Evolutionary conservation across 2,113 vertebrate genomes (phyloP), one percentile per base, ranked within the genome.

Genomic region (Dipodomys spectabilis): DNA sequence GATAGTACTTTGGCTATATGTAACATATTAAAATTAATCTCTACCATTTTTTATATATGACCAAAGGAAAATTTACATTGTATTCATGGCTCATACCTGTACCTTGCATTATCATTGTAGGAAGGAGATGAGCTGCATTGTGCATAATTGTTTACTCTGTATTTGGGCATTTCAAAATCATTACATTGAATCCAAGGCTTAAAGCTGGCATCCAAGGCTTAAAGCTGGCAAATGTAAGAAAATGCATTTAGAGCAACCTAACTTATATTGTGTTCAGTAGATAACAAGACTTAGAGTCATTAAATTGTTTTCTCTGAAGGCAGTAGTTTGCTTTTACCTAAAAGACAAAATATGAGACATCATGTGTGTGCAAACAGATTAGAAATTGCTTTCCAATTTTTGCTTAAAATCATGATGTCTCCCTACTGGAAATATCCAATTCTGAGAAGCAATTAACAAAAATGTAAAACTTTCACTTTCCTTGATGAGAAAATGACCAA

Each of bases 1-100:
- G 45, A 65, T 44, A 74, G 25, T 28, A 45, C 44, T 89, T 95
- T 82, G 15, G 8, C 39, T 49, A 25, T 27, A 64, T 9, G 28
- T 83, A 69, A 67, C 77, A 16, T n/a, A 60, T 78, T 89, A 68
- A n/a, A 80, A 19, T 89, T 62, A 45, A 89, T 64, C 57, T 86
- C 2, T 78, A 11, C 16, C 23, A 64, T 65, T 39, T 60, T 65
- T 71, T 81, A 18, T 64, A 64, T 72, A 35, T 80, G 35, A 3
- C 22, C 16, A n/a, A 32, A 44, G 25, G 30, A 64, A 84, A 83
- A 77, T 53, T 53, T 16, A 69, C 78, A 18, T 84, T 22, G 2
- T 1, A 39, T 2, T 18, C 20, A 2, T 82, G 22, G 25, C 25
- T 60, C 10, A 25, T 5, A 22, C 22, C 32, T 9, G 9, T 80